Evolutionary conservation across 2,888 invertebrate species (phyloP), one percentile per base, ranked within the genome.

Genomic region (Myathropa florea): DNA sequence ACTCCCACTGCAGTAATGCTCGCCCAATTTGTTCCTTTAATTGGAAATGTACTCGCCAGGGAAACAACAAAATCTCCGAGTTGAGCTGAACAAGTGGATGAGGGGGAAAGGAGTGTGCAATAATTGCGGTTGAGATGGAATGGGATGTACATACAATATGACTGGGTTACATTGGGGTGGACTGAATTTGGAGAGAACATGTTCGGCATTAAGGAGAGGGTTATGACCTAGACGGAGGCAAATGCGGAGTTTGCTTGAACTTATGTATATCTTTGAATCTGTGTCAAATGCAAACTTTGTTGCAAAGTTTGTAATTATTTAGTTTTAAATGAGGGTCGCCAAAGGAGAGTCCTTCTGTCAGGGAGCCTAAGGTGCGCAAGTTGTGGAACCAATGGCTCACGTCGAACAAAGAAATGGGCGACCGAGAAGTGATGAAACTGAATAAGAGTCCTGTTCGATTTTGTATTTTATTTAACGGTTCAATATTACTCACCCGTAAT

Each of bases 11-110:
- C 75, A 80, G 84, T 81, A 84, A 84, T 84, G 76, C 65, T 85
- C 84, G 72, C 81, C 81, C 81, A 85, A 85, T 85, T 85, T 85
- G 84, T 81, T 85, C 59, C 71, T 72, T 85, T 81, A 85, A 84
- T 84, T 84, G 84, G 76, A 84, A 76, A 81, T 77, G 84, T 53
- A 85, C 67, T 85, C 81, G 33, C 81, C 63, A 59, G 81, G 63
- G 77, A 81, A 72, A 81, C 81, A 80, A 60, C 61, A 46, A 77
- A 73, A 61, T 81, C 60, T 18, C 46, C 18, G 14, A n/a, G 14
- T 39, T 14, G 39, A 39, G 14, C n/a, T 39, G 3, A 39, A 39
- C 14, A 12, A n/a, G 26, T 7, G 64, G 60, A 57, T 59, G 59
- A 59, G 12, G 65, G 46, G 33, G 28, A 7, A 30, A 28, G 9